Evolutionary conservation across 2,888 invertebrate species (phyloP), one percentile per base, ranked within the genome.

Genomic region (Deroplatys truncata): DNA sequence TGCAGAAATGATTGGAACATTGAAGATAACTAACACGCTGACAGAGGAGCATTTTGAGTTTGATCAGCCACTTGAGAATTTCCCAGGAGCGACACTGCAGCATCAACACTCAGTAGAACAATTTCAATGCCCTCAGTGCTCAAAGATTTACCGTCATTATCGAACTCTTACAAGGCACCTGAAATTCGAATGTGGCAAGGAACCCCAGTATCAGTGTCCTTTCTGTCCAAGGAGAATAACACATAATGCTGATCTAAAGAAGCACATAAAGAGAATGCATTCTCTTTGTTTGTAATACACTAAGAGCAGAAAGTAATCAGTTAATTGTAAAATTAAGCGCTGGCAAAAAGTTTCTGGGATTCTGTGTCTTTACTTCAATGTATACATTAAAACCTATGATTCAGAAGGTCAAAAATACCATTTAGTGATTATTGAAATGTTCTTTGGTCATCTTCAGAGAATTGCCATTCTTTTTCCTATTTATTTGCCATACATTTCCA

Each of bases 161-260:
- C 31, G 87, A 82, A 87, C 87, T 29, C 82, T 87, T 31, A 87
- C 82, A 87, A 92, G 94, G 86, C 94, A 94, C 90, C 91, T 93
- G 91, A 93, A 93, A 91, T 94, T 94, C 92, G 95, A 95, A 91
- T 95, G 95, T 91, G 94, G 94, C n/a, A 94, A 94, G 90, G 94
- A 94, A 89, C 94, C 94, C 15, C 93, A 93, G 90, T 94, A 93
- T 91, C 92, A 93, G 84, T 95, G 95, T 91, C 93, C 93, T 31
- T 82, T 89, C 28, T 91, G 91, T 84, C 90, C 88, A 7, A 88
- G 90, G 83, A 84, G 91, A 82, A 86, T 90, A 16, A 90, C 90
- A 15, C 91, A 91, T 56, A 91, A 91, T 89, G 90, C 90, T 29
- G 90, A 90, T 85, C 86, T 92, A 83, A 90, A 91, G 88, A 90